Evolutionary conservation across 2,888 invertebrate species (phyloP).

Genomic region (Heliothis peltigera): DNA sequence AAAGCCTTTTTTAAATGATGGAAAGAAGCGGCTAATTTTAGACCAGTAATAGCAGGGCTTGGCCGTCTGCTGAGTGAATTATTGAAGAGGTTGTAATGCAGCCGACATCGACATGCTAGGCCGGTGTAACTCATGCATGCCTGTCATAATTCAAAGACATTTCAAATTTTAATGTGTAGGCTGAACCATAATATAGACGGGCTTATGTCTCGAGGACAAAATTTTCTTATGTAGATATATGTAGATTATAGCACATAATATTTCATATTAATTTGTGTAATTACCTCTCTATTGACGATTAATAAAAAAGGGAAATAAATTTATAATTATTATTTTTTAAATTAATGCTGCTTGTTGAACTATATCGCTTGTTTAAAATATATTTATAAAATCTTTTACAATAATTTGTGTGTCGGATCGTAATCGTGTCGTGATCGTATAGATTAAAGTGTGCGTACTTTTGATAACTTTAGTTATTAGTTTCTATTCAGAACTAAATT

Average conservation of each 20-base stretch:
- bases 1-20: constrained; percentile 3
- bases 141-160: constrained; percentile 1
- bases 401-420: constrained; percentile 6
- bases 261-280: too few species aligned
- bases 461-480: not conserved
- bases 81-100: constrained; percentile 36
- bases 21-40: constrained; percentile 26
- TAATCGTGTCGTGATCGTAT: not conserved
- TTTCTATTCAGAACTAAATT: not conserved
- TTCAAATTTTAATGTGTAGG: constrained; percentile 23
- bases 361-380: too few species aligned
- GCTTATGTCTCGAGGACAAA: not conserved
- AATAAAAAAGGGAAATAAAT: too few species aligned
- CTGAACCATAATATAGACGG: not conserved
- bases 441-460: not conserved
- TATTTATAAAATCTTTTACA: not conserved
- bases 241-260: too few species aligned
- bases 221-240: not conserved
- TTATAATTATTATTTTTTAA: too few species aligned
- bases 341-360: too few species aligned
- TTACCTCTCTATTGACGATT: too few species aligned
- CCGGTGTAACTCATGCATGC: constrained; percentile 17
- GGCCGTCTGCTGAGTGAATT: constrained; percentile 20
- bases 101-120: constrained; percentile 14
- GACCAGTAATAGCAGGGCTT: not conserved